Base-by-base conservation (phyloP, 2,888 invertebrate genomes). In the Arrhopalites spinosus region DNA sequence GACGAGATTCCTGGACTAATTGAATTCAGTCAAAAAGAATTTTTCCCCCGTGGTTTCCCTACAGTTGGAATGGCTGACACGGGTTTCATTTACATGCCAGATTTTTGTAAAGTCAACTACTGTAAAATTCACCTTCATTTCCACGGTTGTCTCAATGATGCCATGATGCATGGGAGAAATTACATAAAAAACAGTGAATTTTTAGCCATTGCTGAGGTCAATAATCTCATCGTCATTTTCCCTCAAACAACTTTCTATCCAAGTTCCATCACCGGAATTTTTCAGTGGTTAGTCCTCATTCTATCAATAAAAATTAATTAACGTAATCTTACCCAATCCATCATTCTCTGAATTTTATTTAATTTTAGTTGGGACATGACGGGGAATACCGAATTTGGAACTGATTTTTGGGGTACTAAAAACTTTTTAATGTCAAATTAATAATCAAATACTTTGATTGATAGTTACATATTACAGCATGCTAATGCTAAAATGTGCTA, bases 81-180 rank as follows among this genome's bases (percentile, higher is more conserved):
- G 43, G 80, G 77, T 7, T 77, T 79, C 1, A 70, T 80, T 5
- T 80, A 78, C 45, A 77, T 77, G 15, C 80, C 80, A 15, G 72
- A 67, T 2, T 72, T 72, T 30, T 80, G 80, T 59, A 3, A 78
- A 78, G 50, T 73, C 78, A 8, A 75, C 78, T 1, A 13, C 23
- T 80, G 80, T 23, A 68, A 56, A 27, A 67, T 80, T 2, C 80
- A 80, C 43, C 67, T 80, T 0, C 78, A 78, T 13, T 80, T 77
- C 63, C 80, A 80, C 53, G 80, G 80, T 5, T 80, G 80, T 69
- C 75, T 78, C 23, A 78, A 80, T 73, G 78, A 78, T 29, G 78
- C 78, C 78, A 68, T 68, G 68, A 36, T 68, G 27, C 68, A 68
- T 11, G 68, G 68, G 27, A 68, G 50, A 27, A 50, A 15, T 1